Evolutionary conservation across 2,797 vertebrate genomes (phyloP), one percentile per base, ranked within the genome.

Genomic region (Myiotriccus ornatus): DNA sequence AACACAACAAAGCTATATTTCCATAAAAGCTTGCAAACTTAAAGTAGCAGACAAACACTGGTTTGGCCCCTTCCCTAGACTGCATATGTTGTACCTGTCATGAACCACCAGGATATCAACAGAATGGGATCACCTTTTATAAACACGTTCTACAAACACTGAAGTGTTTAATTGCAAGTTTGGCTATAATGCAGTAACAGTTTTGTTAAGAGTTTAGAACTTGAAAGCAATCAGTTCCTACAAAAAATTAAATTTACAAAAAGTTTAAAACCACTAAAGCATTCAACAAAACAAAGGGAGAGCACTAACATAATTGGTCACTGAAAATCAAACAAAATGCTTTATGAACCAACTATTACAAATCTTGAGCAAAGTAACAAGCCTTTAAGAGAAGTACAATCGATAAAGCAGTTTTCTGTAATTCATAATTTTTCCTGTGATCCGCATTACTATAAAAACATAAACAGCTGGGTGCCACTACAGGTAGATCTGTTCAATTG

Each of bases 51-150:
- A 64, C 4, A 44, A 74, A 30, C 10, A 46, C 15, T 67, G 34
- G 8, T 60, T 90, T 67, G 14, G n/a, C 3, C 41, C n/a, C 4
- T 71, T 89, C 17, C 18, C 34, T 41, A 65, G 53, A 18, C 6
- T 16, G 25, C 25, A 1, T 35, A 44, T 7, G 4, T 35, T 43
- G 14, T 37, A 75, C 14, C 41, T 50, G 14, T 11, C 46, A 64
- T 0, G 0, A 69, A 39, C 5, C 37, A 79, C 10, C 19, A 73
- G 16, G 27, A 23, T 34, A 79, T 4, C 2, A 5, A 52, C 8
- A 81, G 23, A 85, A 74, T 7, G 6, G 6, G 5, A 30, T 65
- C 44, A 57, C 7, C 24, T 77, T 64, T 60, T 34, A 74, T 11
- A 71, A 74, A 41, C 7, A 67, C 44, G 17, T 77, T 64, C 56